These are phyloP conservation scores for Lucilia cuprina DNA, from an alignment of 1,140 invertebrate species.

Conservation along the genomic window DNA sequence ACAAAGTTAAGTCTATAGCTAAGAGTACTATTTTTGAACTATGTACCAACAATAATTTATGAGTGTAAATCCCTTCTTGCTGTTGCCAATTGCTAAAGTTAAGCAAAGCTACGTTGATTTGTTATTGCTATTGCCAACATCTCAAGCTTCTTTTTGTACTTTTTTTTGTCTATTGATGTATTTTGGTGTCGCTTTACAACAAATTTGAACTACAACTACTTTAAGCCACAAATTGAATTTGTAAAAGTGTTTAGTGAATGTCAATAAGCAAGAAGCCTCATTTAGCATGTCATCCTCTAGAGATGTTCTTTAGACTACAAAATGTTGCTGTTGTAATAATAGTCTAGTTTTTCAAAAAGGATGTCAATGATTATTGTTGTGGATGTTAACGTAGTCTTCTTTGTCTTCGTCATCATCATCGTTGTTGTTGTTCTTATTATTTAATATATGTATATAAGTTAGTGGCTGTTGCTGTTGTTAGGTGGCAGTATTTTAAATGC, in stretches of 20 bases:
- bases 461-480: neutral
- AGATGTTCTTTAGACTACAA: neutral
- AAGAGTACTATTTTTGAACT: no score
- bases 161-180: no score
- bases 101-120: no score
- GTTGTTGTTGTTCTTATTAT: neutral
- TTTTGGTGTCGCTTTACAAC: neutral
- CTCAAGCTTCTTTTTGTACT: no score
- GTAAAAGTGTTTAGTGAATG: neutral
- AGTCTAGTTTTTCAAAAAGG: neutral
- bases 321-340: neutral
- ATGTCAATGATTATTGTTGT: neutral
- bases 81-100: no score
- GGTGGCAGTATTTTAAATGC: neutral
- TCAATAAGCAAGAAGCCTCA: neutral
- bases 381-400: neutral
- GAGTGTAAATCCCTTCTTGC: no score
- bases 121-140: no score
- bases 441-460: neutral
- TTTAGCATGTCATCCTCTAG: neutral
- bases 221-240: neutral
- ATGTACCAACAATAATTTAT: no score
- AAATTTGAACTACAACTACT: neutral
- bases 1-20: no score
- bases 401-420: neutral